Evolutionary conservation across 2,113 vertebrate species (phyloP), one percentile per base, ranked within the genome.

Genomic region (Lagopus muta): DNA sequence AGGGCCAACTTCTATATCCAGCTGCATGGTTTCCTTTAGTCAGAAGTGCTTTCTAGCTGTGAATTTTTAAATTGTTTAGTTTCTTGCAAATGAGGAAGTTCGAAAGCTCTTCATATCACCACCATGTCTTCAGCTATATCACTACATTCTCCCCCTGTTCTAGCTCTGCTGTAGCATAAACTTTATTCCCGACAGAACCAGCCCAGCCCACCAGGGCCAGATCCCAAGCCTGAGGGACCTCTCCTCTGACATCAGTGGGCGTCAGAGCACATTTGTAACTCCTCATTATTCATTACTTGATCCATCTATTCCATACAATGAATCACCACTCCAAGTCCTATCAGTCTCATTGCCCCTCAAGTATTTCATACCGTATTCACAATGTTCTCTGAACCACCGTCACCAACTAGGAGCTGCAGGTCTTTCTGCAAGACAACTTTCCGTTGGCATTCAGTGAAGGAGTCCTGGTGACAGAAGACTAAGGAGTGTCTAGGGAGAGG

Each of bases 331-430:
- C 8, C 43, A 82, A 74, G 43, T 18, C 50, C 58, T 38, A 0
- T 42, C 28, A 12, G n/a, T 48, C 25, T 79, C 34, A 28, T 24
- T 69, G 40, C 4, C 30, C 42, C 4, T 13, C 2, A 62, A 52
- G 67, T 87, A 70, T 82, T 19, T 61, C 36, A n/a, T 4, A 1
- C 14, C 4, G 34, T 87, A 43, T 18, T 42, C 30, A 48, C 42
- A 7, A 28, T 10, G 27, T 1, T 1, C 50, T 71, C 36, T 42
- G 55, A 82, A n/a, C 2, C 2, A n/a, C 24, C 19, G 7, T 1
- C 24, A 62, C 19, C 16, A 75, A 40, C 6, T 24, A 61, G 32
- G 8, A 55, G 12, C 64, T 70, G 47, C 40, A 40, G 24, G 13
- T 28, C 58, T 38, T 54, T 74, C 57, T 60, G 20, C 11, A 66